Base-by-base conservation (phyloP, 2,888 invertebrate species). In the Cantharis nigra region DNA sequence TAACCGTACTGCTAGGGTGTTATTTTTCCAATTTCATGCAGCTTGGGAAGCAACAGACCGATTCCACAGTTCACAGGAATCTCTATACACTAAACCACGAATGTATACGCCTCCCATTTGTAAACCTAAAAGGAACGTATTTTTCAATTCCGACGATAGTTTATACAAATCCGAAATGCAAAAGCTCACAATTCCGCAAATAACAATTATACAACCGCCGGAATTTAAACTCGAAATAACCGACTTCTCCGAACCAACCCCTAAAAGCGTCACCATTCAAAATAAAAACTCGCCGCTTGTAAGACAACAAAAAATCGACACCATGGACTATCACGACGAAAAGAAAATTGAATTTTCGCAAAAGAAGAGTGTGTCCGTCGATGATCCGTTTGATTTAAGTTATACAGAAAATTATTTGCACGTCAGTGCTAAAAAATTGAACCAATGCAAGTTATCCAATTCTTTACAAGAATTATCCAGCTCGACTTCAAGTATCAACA, bases 231-330 rank as follows among this genome's bases (percentile, higher is more conserved):
- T 88, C 64, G 87, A 88, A 85, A 86, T 88, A 9, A 88, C 88
- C 4, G 88, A 89, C 83, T 89, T 88, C 81, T 88, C 88, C 9
- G 89, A 89, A 76, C 87, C 87, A 5, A 82, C 82, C 64, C 88
- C 88, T 10, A 88, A 85, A 83, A 87, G 88, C 77, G 84, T 91
- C 20, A 90, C 90, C 63, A 88, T 91, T 69, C 89, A 88, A 67
- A 74, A 28, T 23, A 69, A 69, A 23, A 77, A 71, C 69, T 49
- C 63, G 14, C 72, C 64, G 11, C 71, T 72, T 20, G 86, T 86
- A 74, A 86, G 85, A 62, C 86, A 86, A 80, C 78, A 78, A 63
- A 74, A 65, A 23, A 75, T 78, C 14, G 63, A 79, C 63, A 79
- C 80, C 63, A 76, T 72, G 33, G 80, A 75, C 69, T 74, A 76